Conservation (phyloP, 2,888 invertebrate genomes). For the Hirtodrosophila alboralis region DNA sequence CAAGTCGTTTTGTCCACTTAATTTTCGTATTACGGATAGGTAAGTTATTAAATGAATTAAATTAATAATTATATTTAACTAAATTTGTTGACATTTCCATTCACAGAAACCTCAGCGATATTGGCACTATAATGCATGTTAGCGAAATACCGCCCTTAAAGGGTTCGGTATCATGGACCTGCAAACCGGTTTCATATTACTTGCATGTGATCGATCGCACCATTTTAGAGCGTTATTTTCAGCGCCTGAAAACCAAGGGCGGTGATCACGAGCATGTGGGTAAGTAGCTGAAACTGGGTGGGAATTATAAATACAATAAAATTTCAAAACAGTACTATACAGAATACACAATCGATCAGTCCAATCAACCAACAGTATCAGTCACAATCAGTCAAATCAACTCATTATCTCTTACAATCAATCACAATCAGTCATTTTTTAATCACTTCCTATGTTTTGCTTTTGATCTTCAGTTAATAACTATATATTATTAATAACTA, state of each 20-base stretch:
- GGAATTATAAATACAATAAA: too few relatives aligned
- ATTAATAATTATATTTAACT: background rate
- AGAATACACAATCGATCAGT: constrained; percentile 13
- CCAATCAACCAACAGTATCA: constrained; percentile 2
- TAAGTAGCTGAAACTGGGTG: constrained; percentile 67
- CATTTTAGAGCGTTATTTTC: constrained; percentile 98
- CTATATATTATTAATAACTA: too few relatives aligned
- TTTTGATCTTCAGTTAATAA: background rate
- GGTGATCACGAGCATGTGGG: constrained; percentile 84
- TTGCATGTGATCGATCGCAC: constrained; percentile 99
- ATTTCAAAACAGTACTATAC: constrained; percentile 6
- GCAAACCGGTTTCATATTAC: constrained; percentile 99
- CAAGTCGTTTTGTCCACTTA: constrained; percentile 99
- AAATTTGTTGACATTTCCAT: background rate
- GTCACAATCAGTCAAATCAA: constrained; percentile 32
- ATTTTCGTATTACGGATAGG: constrained; percentile 97
- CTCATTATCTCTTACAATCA: too few relatives aligned
- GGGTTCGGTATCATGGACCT: constrained; percentile 99
- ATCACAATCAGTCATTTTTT: constrained; percentile 10
- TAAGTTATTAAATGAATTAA: constrained; percentile 42
- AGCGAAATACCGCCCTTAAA: constrained; percentile 97
- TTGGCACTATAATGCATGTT: constrained; percentile 99
- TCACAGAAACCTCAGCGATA: constrained; percentile 95
- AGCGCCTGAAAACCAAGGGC: constrained; percentile 95
- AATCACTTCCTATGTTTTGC: constrained; percentile 4